A percentile compares a stretch with the other conserved stretches of the same genome.
phyloP scores from a whole-genome alignment of 2,113 vertebrate genomes.

The Otolemur garnettii region DNA sequence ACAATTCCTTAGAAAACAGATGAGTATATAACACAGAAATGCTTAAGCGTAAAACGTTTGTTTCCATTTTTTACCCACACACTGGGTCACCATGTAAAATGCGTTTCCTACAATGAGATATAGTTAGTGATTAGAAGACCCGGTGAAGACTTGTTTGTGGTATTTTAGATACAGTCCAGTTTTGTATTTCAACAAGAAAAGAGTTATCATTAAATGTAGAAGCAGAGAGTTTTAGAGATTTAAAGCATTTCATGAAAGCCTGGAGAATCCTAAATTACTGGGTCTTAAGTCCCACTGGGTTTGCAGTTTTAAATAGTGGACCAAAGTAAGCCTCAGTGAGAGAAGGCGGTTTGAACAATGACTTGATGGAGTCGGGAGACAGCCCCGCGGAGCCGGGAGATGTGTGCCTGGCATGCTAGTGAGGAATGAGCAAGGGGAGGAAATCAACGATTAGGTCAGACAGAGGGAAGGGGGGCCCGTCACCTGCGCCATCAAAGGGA shows the following conservation, averaged over 20 bases:
- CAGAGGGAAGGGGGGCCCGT: not conserved
- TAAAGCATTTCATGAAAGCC: constrained; percentile 41
- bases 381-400: not conserved
- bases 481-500: not conserved
- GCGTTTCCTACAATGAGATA: not conserved
- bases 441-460: not conserved
- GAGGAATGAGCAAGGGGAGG: not conserved
- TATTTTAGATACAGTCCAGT: not conserved
- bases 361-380: not conserved
- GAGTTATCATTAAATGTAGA: not conserved
- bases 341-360: not conserved
- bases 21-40: not conserved
- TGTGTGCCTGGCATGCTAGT: not conserved
- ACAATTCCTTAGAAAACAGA: constrained; percentile 3
- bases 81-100: not conserved
- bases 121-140: not conserved
- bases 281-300: not conserved
- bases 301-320: not conserved
- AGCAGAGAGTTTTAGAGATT: constrained; percentile 34
- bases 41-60: not conserved
- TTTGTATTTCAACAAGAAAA: not conserved
- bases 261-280: not conserved
- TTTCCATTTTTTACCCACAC: not conserved
- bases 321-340: not conserved
- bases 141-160: not conserved